Base-by-base conservation (phyloP, 92 coral and sea anemone genomes). In the Siderastrea siderea region DNA sequence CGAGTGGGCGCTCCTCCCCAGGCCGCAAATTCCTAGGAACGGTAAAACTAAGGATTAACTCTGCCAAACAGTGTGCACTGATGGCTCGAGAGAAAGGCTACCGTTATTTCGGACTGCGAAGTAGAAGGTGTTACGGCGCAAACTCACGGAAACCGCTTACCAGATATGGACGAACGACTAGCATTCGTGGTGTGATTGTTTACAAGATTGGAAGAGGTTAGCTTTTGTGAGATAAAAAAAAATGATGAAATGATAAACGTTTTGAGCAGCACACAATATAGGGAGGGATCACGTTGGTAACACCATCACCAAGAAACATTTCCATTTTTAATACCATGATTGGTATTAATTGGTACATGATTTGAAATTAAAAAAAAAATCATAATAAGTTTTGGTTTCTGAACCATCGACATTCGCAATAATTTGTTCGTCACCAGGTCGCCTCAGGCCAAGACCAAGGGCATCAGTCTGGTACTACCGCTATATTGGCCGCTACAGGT, bases 201-300 rank as follows among this genome's bases (percentile, higher is more conserved):
- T 85, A 85, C 75, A 64, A 76, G 69, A 75, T 85, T 8, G 89
- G 76, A 77, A 85, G 77, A 76, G 89, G 89, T 77, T 11, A 66
- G 89, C 5, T 45, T 52, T 4, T n/a, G 14, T 48, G 61, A 5
- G 11, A 13, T 51, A 50, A 19, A 61, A 14, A 61, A 61, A 26
- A 26, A 26, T 0, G 38, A 26, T 26, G 38, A 26, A 26, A 26
- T 26, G 38, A 26, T 26, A 26, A 26, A 26, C 0, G 38, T 26
- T 26, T 26, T 26, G 38, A 26, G 38, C 38, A 26, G 38, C 38
- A 26, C 38, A 26, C 38, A 26, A 26, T 26, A 26, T 26, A 26
- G 38, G 38, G 38, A 26, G 38, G 38, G 38, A 26, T 26, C 38
- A 26, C 38, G 38, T 26, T 26, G 38, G 38, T 26, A 26, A 26